phyloP scores from a whole-genome alignment of 2,113 vertebrate species.

The Hyperopisus bebe region DNA sequence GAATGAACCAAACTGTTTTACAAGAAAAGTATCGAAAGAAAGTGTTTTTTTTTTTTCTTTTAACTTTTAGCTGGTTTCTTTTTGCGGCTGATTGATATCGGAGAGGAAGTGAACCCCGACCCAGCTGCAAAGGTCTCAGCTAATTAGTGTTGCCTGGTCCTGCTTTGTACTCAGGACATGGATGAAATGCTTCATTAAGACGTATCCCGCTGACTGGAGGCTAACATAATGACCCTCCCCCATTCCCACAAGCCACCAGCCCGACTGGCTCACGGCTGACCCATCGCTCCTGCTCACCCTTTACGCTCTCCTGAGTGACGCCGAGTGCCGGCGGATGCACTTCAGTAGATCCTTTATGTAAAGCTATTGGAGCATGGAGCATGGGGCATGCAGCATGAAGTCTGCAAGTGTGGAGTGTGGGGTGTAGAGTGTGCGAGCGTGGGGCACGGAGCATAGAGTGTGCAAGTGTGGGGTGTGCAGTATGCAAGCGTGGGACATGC shows the following conservation, averaged over 20 bases:
- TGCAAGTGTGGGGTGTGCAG: too few relatives aligned
- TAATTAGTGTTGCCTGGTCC: slow-evolving; percentile 49
- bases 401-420: neutral
- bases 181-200: slow-evolving; percentile 58
- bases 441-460: neutral
- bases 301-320: neutral
- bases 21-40: neutral
- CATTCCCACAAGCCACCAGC: slow-evolving; percentile 31
- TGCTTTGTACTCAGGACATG: slow-evolving; percentile 29
- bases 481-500: neutral
- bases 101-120: slow-evolving; percentile 33
- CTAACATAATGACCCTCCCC: slow-evolving; percentile 49
- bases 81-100: slow-evolving; percentile 44
- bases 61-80: slow-evolving; percentile 25
- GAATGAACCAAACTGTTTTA: neutral
- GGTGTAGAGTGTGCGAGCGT: neutral
- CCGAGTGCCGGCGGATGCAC: neutral
- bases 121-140: slow-evolving; percentile 37
- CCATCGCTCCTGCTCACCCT: neutral
- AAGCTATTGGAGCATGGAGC: neutral
- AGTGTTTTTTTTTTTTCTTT: neutral
- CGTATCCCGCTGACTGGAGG: slow-evolving; percentile 48
- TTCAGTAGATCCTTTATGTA: neutral
- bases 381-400: neutral
- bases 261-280: slow-evolving; percentile 31